Percentiles rank a stretch among this genome's conserved stretches.
phyloP scores from a whole-genome alignment of 2,113 vertebrate genomes.

The Melanerpes aurifrons region DNA sequence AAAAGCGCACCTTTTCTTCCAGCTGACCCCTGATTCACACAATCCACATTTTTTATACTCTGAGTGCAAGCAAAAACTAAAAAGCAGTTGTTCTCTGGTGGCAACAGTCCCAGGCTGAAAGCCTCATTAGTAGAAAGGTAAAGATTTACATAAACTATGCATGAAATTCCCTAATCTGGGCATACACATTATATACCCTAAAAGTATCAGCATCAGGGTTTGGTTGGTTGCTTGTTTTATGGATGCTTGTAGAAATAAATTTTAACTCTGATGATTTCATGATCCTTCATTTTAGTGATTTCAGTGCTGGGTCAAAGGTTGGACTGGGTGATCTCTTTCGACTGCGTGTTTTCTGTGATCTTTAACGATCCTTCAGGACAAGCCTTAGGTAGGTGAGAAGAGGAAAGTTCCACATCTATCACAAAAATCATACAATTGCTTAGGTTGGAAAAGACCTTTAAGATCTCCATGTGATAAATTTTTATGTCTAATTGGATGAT shows the following conservation, averaged over 20 bases:
- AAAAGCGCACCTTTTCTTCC: background rate
- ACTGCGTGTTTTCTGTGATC: no score
- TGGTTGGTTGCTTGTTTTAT: background rate
- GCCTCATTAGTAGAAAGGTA: fast-evolving
- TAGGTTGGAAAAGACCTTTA: background rate
- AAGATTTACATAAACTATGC: background rate
- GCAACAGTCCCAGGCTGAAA: fast-evolving
- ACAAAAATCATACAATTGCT: background rate
- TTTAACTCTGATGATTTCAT: background rate
- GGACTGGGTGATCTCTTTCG: no score
- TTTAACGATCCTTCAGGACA: background rate
- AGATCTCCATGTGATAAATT: background rate
- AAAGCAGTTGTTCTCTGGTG: background rate
- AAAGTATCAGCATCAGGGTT: fast-evolving
- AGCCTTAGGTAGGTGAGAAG: background rate
- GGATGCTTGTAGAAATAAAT: background rate
- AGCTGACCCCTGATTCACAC: background rate
- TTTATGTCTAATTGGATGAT: fast-evolving
- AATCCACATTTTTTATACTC: background rate
- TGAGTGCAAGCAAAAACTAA: background rate
- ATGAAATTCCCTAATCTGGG: background rate
- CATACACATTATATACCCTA: fast-evolving
- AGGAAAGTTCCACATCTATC: background rate
- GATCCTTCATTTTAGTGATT: no score
- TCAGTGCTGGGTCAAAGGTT: no score